Percentiles rank a stretch among this genome's conserved stretches.
These are phyloP conservation scores for Polyommatus iphigenia DNA, from an alignment of 2,888 invertebrate genomes.

Conservation along the genomic window DNA sequence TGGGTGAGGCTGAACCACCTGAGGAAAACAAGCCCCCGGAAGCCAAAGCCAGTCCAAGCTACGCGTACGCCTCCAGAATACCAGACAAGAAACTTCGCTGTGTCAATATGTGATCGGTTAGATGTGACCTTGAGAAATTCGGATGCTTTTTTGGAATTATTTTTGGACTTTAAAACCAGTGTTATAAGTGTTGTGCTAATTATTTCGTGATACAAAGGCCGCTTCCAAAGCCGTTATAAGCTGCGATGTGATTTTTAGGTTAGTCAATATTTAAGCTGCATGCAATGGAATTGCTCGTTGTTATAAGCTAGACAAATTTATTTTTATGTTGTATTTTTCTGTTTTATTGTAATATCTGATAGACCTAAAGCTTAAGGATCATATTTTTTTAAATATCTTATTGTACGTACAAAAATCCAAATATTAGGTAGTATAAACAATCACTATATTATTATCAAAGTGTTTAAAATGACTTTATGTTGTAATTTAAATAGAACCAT, in stretches of 20 bases:
- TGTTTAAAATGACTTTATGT: no score
- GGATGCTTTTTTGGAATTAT: background rate
- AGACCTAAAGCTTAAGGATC: no score
- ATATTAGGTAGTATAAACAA: background rate
- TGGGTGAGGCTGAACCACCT: slow-evolving; percentile 64
- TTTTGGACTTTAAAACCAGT: background rate
- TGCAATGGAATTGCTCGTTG: slow-evolving; percentile 15
- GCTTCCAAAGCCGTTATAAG: background rate
- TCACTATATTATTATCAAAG: no score
- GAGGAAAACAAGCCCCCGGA: slow-evolving; percentile 53
- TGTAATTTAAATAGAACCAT: no score
- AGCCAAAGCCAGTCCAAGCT: slow-evolving; percentile 72
- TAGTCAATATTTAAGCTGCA: background rate
- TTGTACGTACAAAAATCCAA: slow-evolving; percentile 1
- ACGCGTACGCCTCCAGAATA: slow-evolving; percentile 85
- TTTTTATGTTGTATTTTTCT: slow-evolving; percentile 3
- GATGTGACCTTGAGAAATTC: background rate
- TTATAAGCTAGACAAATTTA: slow-evolving; percentile 1
- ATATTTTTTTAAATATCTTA: background rate
- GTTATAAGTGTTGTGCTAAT: background rate
- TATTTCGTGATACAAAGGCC: background rate
- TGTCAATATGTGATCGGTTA: slow-evolving; percentile 84
- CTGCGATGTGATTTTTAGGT: slow-evolving; percentile 26
- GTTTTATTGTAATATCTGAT: slow-evolving; percentile 7
- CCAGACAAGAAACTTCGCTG: slow-evolving; percentile 88